Base-by-base conservation (phyloP, 53 echinoderm and acorn worm genomes). In the Echinometra lucunter region DNA sequence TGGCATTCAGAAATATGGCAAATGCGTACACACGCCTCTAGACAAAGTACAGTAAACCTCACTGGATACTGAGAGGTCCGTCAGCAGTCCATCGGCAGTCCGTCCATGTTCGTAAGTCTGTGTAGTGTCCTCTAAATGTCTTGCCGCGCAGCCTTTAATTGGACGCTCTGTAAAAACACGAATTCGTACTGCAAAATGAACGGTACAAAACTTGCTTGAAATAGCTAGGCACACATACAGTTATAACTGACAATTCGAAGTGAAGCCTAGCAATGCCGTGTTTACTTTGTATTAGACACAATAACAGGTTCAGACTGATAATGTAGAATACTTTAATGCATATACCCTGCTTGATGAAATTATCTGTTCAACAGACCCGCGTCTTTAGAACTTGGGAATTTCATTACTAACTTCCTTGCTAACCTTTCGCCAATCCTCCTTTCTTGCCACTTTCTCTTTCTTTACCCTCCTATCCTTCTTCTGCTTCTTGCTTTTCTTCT, bases 371-470 rank as follows among this genome's bases (percentile, higher is more conserved):
- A 78, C 16, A 40, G 38, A 78, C 42, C 38, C 42, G 19, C 6
- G 42, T 38, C 38, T 21, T 78, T 35, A 78, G 42, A 9, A 78
- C 42, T 78, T 78, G 3, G 78, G 78, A 3, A 88, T 88, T 53
- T 88, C 88, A 88, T 88, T 88, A 30, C 88, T 88, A 4, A 88
- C 56, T 49, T 88, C 56, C 7, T 88, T 49, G 49, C 88, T 49
- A 1, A 28, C 30, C 15, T 56, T 88, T 88, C 34, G 34, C 55
- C 55, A 53, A 28, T 32, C 30, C 32, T 45, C 23, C 32, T 21
- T 55, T 8, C 88, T 88, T 17, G 4, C 55, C 56, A 28, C 88
- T 15, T 88, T 88, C 88, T 19, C 40, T 34, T 88, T 49, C 34
- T 34, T 49, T 49, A 28, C 56, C 55, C 11, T n/a, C 56, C 49